Evolutionary conservation across 2,888 invertebrate species (phyloP).

Genomic region (Himalopsyche anomala): DNA sequence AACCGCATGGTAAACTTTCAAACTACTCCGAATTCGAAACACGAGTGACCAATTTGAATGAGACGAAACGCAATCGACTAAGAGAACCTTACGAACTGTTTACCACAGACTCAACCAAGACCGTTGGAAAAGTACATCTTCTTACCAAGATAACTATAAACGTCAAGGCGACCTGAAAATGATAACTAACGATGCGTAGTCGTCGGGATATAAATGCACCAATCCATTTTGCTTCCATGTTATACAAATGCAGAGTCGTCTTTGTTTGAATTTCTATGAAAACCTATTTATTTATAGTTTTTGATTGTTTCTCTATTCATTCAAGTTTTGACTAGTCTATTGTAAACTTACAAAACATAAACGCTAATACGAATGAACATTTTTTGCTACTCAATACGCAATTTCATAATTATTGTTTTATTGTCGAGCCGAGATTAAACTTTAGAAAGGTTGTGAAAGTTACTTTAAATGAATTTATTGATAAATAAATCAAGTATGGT

Average conservation of each 20-base stretch:
- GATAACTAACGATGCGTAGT: not conserved
- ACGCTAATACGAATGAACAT: too few relatives aligned
- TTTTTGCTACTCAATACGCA: too few relatives aligned
- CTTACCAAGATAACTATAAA: not conserved
- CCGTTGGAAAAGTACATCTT: not conserved
- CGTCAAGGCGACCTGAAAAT: not conserved
- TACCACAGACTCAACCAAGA: not conserved
- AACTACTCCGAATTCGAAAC: conserved; percentile 29
- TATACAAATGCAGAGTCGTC: not conserved
- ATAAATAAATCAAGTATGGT: too few relatives aligned
- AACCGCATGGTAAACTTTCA: conserved; percentile 19
- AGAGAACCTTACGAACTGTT: not conserved
- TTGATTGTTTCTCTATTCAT: too few relatives aligned
- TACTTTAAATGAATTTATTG: too few relatives aligned
- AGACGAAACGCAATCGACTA: conserved; percentile 58
- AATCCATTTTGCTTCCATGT: conserved; percentile 1
- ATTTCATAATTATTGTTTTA: too few relatives aligned
- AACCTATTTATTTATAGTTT: not conserved
- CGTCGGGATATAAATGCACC: not conserved
- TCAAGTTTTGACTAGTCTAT: too few relatives aligned
- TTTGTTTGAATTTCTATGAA: not conserved
- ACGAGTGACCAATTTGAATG: conserved; percentile 57
- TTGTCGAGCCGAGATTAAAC: too few relatives aligned
- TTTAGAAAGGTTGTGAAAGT: too few relatives aligned
- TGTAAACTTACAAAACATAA: too few relatives aligned